Conservation (phyloP, 2,797 vertebrate genomes). For the Phataginus tricuspis region DNA sequence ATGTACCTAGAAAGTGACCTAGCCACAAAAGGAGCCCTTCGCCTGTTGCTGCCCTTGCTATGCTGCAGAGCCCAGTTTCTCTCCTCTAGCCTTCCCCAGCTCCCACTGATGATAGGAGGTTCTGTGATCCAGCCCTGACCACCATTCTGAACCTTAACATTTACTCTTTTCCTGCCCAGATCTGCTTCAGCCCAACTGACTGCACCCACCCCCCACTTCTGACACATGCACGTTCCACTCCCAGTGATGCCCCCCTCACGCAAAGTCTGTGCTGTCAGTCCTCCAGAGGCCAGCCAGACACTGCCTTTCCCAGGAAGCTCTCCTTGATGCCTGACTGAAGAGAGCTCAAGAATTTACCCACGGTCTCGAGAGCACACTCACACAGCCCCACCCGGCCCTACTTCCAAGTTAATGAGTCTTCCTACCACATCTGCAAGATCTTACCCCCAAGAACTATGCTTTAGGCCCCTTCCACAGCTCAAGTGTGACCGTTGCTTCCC, state of each 20-base stretch:
- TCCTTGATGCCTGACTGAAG: neutral
- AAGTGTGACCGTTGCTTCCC: neutral
- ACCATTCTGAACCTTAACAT: neutral
- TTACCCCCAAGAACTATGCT: neutral
- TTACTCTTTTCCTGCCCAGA: conserved; percentile 27
- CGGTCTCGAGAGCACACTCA: neutral
- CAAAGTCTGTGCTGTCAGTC: neutral
- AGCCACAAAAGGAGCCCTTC: conserved; percentile 22
- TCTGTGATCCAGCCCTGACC: neutral
- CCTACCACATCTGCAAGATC: neutral
- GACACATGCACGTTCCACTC: neutral
- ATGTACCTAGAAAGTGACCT: neutral
- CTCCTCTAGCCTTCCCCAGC: neutral
- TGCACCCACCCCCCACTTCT: neutral
- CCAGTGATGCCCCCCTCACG: neutral
- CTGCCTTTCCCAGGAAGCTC: neutral
- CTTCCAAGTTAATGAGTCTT: conserved; percentile 19
- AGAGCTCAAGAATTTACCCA: neutral
- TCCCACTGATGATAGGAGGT: neutral
- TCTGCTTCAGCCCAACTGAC: conserved; percentile 10
- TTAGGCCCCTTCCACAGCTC: neutral
- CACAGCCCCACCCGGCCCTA: neutral
- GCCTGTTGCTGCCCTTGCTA: neutral
- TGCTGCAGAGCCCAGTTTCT: neutral
- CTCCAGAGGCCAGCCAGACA: neutral